Conservation (phyloP, 2,797 vertebrate species). For the Protosalanx chinensis region DNA sequence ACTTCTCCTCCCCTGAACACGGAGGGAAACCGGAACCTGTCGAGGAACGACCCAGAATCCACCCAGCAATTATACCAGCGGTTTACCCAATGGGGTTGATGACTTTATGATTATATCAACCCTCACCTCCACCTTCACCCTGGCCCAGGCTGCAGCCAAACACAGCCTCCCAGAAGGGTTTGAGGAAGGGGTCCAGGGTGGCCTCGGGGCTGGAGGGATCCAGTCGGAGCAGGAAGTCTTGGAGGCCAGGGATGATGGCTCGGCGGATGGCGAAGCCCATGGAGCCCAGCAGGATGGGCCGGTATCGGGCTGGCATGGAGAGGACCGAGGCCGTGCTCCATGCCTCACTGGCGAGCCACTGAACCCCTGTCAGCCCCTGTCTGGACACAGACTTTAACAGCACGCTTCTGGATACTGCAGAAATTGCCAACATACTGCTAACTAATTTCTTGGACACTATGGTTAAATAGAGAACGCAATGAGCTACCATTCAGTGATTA, state of each 20-base stretch:
- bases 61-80: too few relatives aligned
- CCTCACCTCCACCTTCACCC: neutral
- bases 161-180: constrained; percentile 74
- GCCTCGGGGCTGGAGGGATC: constrained; percentile 56
- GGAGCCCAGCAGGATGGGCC: constrained; percentile 70
- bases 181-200: constrained; percentile 66
- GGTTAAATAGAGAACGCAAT: too few relatives aligned
- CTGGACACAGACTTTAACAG: constrained; percentile 26
- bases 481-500: too few relatives aligned
- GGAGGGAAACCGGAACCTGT: constrained; percentile 16
- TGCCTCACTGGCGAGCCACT: constrained; percentile 81
- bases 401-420: too few relatives aligned
- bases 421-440: neutral
- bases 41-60: too few relatives aligned
- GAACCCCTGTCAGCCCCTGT: constrained; percentile 70
- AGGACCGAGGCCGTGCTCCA: constrained; percentile 80
- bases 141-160: constrained; percentile 68
- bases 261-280: constrained; percentile 76
- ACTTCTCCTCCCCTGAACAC: constrained; percentile 70
- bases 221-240: constrained; percentile 71
- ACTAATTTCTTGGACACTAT: neutral
- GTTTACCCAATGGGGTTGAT: neutral
- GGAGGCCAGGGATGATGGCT: constrained; percentile 68
- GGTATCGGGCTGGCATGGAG: constrained; percentile 65
- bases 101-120: too few relatives aligned